Conservation (phyloP, 35 echinoderm and acorn worm species). For the Anneissia japonica region DNA sequence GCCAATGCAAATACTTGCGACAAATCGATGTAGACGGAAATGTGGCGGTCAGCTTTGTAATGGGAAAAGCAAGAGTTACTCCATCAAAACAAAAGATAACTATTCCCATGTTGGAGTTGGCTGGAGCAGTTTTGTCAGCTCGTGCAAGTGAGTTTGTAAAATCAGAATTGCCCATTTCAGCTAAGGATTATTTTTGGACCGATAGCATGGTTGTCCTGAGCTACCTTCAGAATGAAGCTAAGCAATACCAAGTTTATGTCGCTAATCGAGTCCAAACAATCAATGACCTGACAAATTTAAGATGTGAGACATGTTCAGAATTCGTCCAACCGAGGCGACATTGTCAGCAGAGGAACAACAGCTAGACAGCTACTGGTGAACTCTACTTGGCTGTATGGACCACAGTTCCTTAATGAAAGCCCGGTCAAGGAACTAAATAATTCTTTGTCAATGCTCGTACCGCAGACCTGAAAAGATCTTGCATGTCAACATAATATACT, state of each 20-base stretch:
- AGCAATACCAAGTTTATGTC: conserved; percentile 12
- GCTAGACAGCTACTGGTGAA: not conserved
- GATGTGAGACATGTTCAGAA: not conserved
- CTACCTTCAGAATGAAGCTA: conserved; percentile 20
- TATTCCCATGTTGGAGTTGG: not conserved
- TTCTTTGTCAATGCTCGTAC: too few species aligned
- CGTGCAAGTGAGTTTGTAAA: not conserved
- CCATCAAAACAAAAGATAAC: not conserved
- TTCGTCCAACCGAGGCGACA: not conserved
- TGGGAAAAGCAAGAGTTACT: not conserved
- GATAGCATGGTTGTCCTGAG: conserved; percentile 20
- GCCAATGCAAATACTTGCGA: not conserved
- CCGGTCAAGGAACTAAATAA: not conserved
- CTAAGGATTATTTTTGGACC: conserved; percentile 13
- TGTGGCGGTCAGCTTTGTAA: not conserved
- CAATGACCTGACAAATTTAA: not conserved
- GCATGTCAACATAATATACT: not conserved
- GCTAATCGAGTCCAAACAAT: conserved; percentile 31
- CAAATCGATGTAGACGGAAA: not conserved
- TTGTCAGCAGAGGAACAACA: not conserved
- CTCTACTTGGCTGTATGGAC: not conserved
- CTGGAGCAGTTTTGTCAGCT: conserved; percentile 10
- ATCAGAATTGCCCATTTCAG: not conserved
- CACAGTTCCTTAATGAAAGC: not conserved
- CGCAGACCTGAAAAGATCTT: too few species aligned